These are phyloP conservation scores for Catostomus latipinnis DNA, from an alignment of 2,797 vertebrate genomes.

Conservation along the genomic window DNA sequence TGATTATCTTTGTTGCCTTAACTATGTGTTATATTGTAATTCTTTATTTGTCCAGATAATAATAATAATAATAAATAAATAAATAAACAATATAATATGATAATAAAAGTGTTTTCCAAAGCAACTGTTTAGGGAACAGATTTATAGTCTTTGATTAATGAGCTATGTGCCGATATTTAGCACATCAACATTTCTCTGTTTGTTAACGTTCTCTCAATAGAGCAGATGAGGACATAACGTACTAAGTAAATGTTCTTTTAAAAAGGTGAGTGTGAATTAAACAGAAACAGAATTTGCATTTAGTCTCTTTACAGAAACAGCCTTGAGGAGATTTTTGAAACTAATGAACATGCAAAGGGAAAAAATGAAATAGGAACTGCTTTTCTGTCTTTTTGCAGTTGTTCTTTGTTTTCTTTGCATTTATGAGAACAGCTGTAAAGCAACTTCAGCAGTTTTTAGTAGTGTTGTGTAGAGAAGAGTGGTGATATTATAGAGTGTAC, in stretches of 20 bases:
- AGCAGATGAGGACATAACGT: slow-evolving; percentile 9
- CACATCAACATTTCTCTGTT: slow-evolving; percentile 11
- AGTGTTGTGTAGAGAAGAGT: not conserved
- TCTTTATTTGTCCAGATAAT: no score
- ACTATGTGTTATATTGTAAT: no score
- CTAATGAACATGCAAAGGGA: slow-evolving; percentile 13
- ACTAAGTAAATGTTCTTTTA: not conserved
- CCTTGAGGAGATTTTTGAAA: slow-evolving; percentile 22
- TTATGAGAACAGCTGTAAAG: not conserved
- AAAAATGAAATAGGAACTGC: not conserved
- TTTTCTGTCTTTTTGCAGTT: not conserved
- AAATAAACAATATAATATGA: no score
- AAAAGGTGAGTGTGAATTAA: slow-evolving; percentile 40
- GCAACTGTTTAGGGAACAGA: no score
- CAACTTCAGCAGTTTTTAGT: not conserved
- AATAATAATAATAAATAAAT: no score
- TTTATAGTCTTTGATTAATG: not conserved
- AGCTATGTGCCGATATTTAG: slow-evolving; percentile 1
- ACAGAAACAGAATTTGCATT: slow-evolving; percentile 33
- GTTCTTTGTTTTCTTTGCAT: not conserved
- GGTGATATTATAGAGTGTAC: not conserved
- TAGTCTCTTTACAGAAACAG: slow-evolving; percentile 32
- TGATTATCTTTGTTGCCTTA: no score
- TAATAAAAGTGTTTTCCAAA: no score
- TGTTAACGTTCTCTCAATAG: not conserved